phyloP scores from a whole-genome alignment of 2,113 vertebrate genomes.

The Cricetomys ansorgei region DNA sequence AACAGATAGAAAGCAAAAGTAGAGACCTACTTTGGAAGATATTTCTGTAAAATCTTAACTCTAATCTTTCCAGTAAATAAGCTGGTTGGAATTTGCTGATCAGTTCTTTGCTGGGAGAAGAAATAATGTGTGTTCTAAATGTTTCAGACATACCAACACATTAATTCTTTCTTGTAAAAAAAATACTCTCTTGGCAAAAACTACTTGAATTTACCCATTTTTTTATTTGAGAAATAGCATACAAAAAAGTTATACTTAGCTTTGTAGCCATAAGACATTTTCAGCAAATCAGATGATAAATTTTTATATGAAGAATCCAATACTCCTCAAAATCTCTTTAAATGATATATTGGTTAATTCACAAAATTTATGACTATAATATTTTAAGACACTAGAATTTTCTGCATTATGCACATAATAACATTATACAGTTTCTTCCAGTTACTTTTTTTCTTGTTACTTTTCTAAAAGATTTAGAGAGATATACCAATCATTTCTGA shows the following conservation, averaged over 20 bases:
- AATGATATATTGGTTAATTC: neutral
- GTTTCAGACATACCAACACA: neutral
- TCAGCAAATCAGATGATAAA: neutral
- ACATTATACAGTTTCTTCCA: neutral
- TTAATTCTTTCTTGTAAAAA: conserved; percentile 9
- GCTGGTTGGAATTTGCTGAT: neutral
- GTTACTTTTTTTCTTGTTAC: neutral
- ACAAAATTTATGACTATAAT: neutral
- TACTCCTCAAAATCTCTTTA: conserved; percentile 12
- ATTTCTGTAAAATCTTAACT: neutral
- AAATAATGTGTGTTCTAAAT: neutral
- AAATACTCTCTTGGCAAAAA: neutral
- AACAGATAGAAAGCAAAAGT: neutral
- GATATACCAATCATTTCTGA: neutral
- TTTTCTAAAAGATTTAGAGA: neutral
- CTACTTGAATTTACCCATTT: neutral
- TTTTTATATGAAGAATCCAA: neutral
- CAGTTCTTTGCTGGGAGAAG: neutral
- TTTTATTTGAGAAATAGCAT: conserved; percentile 19
- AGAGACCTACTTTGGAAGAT: neutral
- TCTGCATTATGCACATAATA: neutral
- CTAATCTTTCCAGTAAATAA: neutral
- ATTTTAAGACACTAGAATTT: conserved; percentile 17
- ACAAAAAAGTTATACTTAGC: neutral
- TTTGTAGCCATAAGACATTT: neutral